These are phyloP conservation scores for Aplysia californica DNA, from an alignment of 1,140 invertebrate genomes.

Conservation along the genomic window DNA sequence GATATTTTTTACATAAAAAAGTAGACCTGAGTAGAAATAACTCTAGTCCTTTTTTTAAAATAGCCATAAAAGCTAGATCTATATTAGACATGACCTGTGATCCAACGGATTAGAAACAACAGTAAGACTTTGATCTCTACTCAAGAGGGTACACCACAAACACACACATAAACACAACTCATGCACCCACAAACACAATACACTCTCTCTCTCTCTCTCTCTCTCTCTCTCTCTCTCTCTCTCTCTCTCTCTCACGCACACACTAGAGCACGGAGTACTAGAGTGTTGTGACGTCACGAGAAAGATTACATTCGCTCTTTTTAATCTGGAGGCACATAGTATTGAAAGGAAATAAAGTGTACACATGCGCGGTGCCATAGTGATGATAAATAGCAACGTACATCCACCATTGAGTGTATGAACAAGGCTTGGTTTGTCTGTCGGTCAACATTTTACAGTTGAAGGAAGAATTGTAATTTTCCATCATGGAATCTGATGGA, in stretches of 20 bases:
- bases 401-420: neutral
- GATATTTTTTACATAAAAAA: too few relatives aligned
- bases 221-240: neutral
- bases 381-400: conserved; percentile 29
- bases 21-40: too few relatives aligned
- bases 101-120: too few relatives aligned
- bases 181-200: too few relatives aligned
- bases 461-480: neutral
- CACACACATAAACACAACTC: too few relatives aligned
- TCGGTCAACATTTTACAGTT: neutral
- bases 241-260: neutral
- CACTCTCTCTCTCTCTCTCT: neutral
- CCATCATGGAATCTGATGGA: conserved; percentile 62
- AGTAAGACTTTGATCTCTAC: too few relatives aligned
- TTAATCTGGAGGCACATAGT: neutral
- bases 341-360: neutral
- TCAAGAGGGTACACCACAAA: too few relatives aligned
- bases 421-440: neutral
- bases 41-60: too few relatives aligned
- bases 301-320: neutral
- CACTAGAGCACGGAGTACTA: neutral
- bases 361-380: conserved; percentile 16
- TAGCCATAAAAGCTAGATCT: too few relatives aligned
- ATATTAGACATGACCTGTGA: too few relatives aligned
- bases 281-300: neutral